Base-by-base conservation (phyloP, 2,113 vertebrate species). In the Sitta europaea region DNA sequence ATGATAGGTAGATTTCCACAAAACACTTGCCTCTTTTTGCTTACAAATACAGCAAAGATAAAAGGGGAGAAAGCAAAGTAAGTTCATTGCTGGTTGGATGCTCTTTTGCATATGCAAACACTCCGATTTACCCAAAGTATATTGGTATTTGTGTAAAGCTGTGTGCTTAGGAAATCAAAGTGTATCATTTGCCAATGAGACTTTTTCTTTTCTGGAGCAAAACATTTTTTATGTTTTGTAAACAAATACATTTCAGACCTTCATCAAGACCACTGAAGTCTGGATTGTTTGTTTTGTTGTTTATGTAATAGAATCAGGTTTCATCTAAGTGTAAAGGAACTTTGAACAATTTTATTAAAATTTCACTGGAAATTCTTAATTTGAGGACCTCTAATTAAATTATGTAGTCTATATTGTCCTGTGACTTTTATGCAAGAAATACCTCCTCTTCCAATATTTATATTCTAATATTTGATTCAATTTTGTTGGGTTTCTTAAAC, bases 91-190 rank as follows among this genome's bases (percentile, higher is more conserved):
- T 68, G 31, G 35, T 55, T 86, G 62, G 33, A 78, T 63, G 73
- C 29, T 79, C 43, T 70, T 96, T 90, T 94, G 85, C 85, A 83
- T 88, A 86, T 75, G 55, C 63, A 96, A 92, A 88, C 81, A 81
- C 33, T 23, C 18, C 43, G 67, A 91, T 87, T 92, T 96, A 91
- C 72, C 38, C 51, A 29, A 61, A 80, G 68, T 92, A 17, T 92
- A 31, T 81, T 93, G 82, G 14, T 93, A 57, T 93, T 94, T 95
- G 62, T 88, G 62, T 88, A 55, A 88, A 93, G 81, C 62, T 63
- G 86, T 80, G 72, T 85, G 70, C 71, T 82, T 66, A 75, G 47
- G 76, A 88, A 94, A 68, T 86, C 57, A 25, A 91, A 88, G 57
- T 58, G 33, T 82, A 54, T 79, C 47, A 82, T 91, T 94, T n/a